phyloP scores from a whole-genome alignment of 2,797 vertebrate species.

The Falco naumanni region DNA sequence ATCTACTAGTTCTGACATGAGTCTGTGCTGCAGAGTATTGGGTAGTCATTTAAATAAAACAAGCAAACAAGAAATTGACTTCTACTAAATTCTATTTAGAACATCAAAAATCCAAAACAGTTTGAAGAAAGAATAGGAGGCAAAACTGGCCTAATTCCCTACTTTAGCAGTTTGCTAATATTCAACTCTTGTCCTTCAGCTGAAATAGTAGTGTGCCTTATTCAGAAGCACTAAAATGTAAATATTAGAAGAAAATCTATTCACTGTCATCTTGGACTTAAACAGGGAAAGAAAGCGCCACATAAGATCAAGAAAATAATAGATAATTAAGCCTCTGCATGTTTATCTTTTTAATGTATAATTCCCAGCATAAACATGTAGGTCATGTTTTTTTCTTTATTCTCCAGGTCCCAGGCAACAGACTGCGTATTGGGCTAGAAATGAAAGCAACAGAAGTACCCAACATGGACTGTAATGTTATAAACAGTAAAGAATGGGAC shows the following conservation, averaged over 20 bases:
- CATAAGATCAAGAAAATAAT: neutral
- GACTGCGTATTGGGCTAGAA: neutral
- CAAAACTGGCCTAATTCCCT: neutral
- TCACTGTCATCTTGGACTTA: neutral
- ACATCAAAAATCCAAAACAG: neutral
- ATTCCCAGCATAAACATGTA: neutral
- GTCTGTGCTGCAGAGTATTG: neutral
- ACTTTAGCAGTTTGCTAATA: neutral
- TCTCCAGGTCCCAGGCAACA: neutral
- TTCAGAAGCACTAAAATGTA: neutral
- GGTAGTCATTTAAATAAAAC: neutral
- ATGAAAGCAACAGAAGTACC: neutral
- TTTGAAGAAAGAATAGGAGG: neutral
- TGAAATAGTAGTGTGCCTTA: neutral
- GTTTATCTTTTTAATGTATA: neutral
- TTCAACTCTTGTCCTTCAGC: neutral
- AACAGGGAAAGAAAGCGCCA: neutral
- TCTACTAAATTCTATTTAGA: neutral
- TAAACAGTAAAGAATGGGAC: slow-evolving; percentile 25
- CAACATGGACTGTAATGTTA: neutral
- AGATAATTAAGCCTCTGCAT: neutral
- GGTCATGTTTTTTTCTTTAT: neutral
- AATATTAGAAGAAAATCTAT: neutral
- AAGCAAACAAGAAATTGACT: neutral
- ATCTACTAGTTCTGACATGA: neutral